A percentile compares a stretch with the other conserved stretches of the same genome.
phyloP scores from a whole-genome alignment of 1,140 invertebrate species.

The Nixonia krombeini region DNA sequence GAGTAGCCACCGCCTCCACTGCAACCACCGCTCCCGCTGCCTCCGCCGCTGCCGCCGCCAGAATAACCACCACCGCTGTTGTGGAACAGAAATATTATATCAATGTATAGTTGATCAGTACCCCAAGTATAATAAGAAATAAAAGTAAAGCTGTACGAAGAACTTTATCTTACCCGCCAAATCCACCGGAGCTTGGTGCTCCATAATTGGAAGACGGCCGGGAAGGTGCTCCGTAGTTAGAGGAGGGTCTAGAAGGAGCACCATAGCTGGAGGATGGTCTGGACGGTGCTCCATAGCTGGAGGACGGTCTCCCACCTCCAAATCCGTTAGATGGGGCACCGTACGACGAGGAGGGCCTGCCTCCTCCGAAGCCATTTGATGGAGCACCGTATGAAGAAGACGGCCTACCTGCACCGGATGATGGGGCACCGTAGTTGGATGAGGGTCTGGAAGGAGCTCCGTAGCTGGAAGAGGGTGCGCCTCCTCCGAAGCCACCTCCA shows the following conservation, averaged over 20 bases:
- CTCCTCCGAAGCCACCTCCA: slow-evolving; percentile 55
- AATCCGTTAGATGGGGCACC: slow-evolving; percentile 54
- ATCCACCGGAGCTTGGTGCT: slow-evolving; percentile 31
- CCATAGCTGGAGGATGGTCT: slow-evolving; percentile 65
- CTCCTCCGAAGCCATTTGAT: slow-evolving; percentile 55
- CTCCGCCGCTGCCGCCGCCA: no score
- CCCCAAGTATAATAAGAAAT: no score
- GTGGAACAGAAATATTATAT: no score
- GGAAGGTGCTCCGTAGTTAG: slow-evolving; percentile 51
- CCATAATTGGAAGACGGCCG: slow-evolving; percentile 61
- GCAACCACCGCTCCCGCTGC: no score
- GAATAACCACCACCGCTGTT: no score
- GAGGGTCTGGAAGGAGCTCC: slow-evolving; percentile 62
- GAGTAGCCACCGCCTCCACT: no score
- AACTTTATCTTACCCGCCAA: slow-evolving; percentile 42
- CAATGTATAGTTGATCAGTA: no score
- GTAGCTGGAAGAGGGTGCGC: slow-evolving; percentile 62
- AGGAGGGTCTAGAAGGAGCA: slow-evolving; percentile 55
- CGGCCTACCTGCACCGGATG: slow-evolving; percentile 46
- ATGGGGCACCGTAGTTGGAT: slow-evolving; percentile 53
- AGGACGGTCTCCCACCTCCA: slow-evolving; percentile 61
- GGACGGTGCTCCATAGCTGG: slow-evolving; percentile 62
- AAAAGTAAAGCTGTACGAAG: no score
- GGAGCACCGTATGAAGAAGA: slow-evolving; percentile 67
- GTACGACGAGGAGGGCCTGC: slow-evolving; percentile 57